Conservation (phyloP, 2,888 invertebrate genomes). For the Limnephilus marmoratus region DNA sequence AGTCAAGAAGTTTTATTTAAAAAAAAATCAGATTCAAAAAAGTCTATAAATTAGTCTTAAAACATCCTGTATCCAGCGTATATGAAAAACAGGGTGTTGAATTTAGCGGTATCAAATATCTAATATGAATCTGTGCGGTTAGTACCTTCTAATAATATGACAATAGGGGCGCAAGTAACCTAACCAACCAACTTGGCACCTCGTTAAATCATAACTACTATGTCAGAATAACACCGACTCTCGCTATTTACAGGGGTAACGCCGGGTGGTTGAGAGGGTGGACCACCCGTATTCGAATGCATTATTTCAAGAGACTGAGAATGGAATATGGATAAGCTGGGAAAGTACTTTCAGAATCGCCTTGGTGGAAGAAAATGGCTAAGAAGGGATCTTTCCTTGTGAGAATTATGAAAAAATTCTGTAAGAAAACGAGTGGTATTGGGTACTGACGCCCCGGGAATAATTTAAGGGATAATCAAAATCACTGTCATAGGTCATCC, state of each 20-base stretch:
- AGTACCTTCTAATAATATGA: constrained; percentile 7
- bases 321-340: not conserved
- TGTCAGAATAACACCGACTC: not conserved
- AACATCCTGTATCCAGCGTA: not conserved
- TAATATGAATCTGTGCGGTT: constrained; percentile 2
- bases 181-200: constrained; percentile 6
- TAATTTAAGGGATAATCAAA: too few species aligned
- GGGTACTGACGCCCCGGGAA: too few species aligned
- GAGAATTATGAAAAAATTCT: too few species aligned
- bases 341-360: not conserved
- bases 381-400: too few species aligned
- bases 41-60: too few species aligned
- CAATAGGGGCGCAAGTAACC: not conserved
- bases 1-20: too few species aligned
- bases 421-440: too few species aligned
- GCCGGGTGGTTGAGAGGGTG: not conserved
- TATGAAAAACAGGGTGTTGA: not conserved
- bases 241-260: not conserved
- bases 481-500: too few species aligned
- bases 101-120: constrained; percentile 24
- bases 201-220: constrained; percentile 17
- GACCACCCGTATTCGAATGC: not conserved
- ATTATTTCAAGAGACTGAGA: not conserved
- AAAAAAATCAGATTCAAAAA: too few species aligned
- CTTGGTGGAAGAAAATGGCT: too few species aligned